Evolutionary conservation across 2,113 vertebrate genomes (phyloP), one percentile per base, ranked within the genome.

Genomic region (Neolamprologus falcicula): DNA sequence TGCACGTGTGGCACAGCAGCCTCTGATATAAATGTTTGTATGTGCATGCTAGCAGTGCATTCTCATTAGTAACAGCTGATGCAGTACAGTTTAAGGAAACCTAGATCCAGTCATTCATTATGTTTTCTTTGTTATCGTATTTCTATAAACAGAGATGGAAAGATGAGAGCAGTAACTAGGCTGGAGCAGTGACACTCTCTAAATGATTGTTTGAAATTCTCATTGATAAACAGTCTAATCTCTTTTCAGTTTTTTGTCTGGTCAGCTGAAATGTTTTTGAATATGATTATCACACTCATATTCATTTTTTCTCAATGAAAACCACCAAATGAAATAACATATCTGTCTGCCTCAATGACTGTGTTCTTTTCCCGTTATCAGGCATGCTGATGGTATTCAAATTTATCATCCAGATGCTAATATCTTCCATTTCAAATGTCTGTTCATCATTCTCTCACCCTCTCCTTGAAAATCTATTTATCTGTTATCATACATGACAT

Each of bases 181-280:
- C 24, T 10, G 5, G 61, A 83, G n/a, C 76, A 11, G 9, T 45
- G 83, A 80, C 63, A 28, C 52, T 83, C 73, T 66, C 24, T 4
- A 50, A 84, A 80, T 37, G 80, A 91, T 82, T 40, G 89, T 84
- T 86, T 91, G 24, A 91, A 90, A 88, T 80, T 28, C 59, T 78
- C 89, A 79, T 93, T 88, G 88, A 92, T 91, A 93, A 92, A 84
- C 57, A 31, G 7, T 9, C 57, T 90, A 80, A 93, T 90, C 85
- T 88, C 42, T 28, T 33, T 57, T 50, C 37, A 87, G 3, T 68
- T 50, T 66, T 55, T 7, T 14, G 33, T 47, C 61, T 52, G 37
- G 83, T 80, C 78, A 85, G 26, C 61, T 59, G 59, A 82, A 68
- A 80, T 80, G 50, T 59, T 81, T 83, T 42, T 40, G 31, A 73